Base-by-base conservation (phyloP, 2,888 invertebrate genomes). In the Cephus runcator region DNA sequence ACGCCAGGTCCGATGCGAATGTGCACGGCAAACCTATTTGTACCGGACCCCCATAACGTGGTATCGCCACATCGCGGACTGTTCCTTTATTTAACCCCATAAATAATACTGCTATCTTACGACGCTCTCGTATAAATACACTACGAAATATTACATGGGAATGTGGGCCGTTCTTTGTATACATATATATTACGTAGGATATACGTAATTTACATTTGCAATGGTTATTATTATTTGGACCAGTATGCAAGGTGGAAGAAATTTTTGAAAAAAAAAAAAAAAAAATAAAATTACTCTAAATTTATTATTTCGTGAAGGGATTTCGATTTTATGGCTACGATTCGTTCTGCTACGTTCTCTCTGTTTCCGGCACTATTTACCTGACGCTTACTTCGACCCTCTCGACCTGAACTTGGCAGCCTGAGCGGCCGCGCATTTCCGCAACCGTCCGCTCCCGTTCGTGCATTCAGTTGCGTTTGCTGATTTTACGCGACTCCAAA, bases 1-100 rank as follows among this genome's bases (percentile, higher is more conserved):
- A 80, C 77, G 78, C 76, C 76, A 71, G 78, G 71, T 69, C 76
- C 83, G 85, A 88, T 88, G 84, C 80, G 83, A 85, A 85, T 80
- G 83, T 82, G 85, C 83, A 84, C 82, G 85, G 87, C 88, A 31
- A 88, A 85, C 87, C 88, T 87, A 89, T 90, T 89, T 89, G 90
- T 90, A 90, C 85, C 82, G 79, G 77, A 83, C 69, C 34, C 34
- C 71, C 34, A 12, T 71, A 56, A 56, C 34, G 79, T 75, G 84
- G 82, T 89, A 90, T 89, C 89, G 85, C 86, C 79, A 84, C 84
- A 89, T 90, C 89, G 88, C 86, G 84, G 85, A 81, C 80, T 87
- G 86, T 88, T 87, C 85, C 88, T 89, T 90, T 88, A 90, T 89
- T 90, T 88, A 88, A 89, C 87, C 88, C 88, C 88, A 90, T 90